Percentiles rank a stretch among this genome's conserved stretches.
Conservation (phyloP, 2,888 invertebrate species). For the Holacanthella duospinosa region DNA sequence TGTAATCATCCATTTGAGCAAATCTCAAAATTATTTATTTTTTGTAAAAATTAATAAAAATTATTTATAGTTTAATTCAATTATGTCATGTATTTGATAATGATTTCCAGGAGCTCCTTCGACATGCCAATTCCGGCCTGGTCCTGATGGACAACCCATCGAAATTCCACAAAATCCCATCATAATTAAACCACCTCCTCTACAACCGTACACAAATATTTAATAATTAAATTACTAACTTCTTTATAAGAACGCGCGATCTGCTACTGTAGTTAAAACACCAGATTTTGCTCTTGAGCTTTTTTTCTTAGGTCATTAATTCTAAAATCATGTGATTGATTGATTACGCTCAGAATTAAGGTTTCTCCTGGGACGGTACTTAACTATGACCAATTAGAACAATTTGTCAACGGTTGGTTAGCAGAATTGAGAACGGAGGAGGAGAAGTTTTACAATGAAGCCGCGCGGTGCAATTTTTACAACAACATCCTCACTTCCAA, state of each 20-base stretch:
- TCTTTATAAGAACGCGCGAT: not conserved
- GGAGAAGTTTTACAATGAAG: not conserved
- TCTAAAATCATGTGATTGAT: no score
- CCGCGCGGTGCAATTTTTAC: not conserved
- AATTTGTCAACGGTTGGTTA: no score
- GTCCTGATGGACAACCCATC: not conserved
- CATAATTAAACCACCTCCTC: not conserved
- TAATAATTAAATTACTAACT: not conserved
- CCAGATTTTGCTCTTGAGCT: not conserved
- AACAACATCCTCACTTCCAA: not conserved
- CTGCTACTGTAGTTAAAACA: not conserved
- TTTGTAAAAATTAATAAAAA: no score
- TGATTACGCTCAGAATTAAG: no score
- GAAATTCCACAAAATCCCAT: not conserved
- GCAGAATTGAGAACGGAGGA: not conserved
- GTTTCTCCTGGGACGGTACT: no score
- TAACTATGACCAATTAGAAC: no score
- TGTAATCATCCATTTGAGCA: no score
- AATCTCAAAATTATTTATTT: no score
- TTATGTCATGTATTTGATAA: no score
- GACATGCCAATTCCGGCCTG: not conserved
- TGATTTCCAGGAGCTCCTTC: not conserved
- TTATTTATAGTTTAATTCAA: no score
- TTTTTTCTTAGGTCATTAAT: no score
- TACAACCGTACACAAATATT: not conserved